phyloP scores from a whole-genome alignment of 1,140 invertebrate genomes.

The Drosophila sechellia region DNA sequence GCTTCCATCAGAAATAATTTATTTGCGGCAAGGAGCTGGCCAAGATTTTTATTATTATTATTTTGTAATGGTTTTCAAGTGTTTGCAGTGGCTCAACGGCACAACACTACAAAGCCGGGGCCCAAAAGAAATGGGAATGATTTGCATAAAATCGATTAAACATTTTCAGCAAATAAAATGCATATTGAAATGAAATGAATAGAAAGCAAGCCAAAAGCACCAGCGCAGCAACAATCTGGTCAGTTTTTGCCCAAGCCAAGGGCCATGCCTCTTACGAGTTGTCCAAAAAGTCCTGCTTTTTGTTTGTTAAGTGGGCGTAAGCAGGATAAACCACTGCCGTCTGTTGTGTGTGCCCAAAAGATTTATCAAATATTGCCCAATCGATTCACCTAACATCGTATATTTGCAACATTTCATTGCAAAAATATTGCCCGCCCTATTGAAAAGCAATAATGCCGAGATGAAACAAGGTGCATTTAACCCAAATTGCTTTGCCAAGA shows the following conservation, averaged over 20 bases:
- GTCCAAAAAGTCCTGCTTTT: slow-evolving; percentile 12
- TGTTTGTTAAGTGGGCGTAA: slow-evolving; percentile 24
- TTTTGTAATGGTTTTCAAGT: slow-evolving; percentile 80
- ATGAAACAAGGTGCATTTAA: slow-evolving; percentile 10
- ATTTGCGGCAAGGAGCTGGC: slow-evolving; percentile 61
- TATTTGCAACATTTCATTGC: slow-evolving; percentile 24
- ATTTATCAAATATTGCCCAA: slow-evolving; percentile 53
- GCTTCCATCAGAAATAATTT: slow-evolving; percentile 62
- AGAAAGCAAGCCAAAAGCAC: slow-evolving; percentile 49
- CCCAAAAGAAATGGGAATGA: slow-evolving; percentile 65
- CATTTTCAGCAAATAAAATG: slow-evolving; percentile 75
- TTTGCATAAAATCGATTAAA: slow-evolving; percentile 81
- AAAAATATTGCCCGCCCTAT: slow-evolving; percentile 7
- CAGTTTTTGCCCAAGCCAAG: slow-evolving; percentile 11
- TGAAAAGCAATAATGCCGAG: slow-evolving; percentile 33
- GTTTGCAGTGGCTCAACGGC: slow-evolving; percentile 52
- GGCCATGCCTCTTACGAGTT: slow-evolving; percentile 25
- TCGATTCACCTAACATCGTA: slow-evolving; percentile 14
- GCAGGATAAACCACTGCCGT: slow-evolving; percentile 1
- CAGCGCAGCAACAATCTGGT: slow-evolving; percentile 30
- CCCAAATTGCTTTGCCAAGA: slow-evolving; percentile 3
- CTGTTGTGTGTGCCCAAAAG: slow-evolving; percentile 31
- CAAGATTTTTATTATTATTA: slow-evolving; percentile 74
- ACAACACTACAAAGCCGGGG: slow-evolving; percentile 6
- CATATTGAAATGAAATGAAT: slow-evolving; percentile 72